phyloP scores from a whole-genome alignment of 2,797 vertebrate species.

The Helicolenus hilgendorfi region DNA sequence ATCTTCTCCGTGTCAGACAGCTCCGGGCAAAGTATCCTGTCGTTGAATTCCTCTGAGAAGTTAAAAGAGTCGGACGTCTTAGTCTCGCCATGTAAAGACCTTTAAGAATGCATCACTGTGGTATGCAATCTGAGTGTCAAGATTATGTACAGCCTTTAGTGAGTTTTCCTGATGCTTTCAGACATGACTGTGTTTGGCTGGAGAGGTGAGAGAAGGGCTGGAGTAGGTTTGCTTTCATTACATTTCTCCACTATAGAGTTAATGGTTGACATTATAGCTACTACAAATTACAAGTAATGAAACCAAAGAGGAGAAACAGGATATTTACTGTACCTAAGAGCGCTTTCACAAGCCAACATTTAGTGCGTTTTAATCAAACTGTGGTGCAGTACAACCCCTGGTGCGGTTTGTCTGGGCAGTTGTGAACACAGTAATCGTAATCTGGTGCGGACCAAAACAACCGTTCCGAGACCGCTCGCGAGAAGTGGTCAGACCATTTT shows the following conservation, averaged over 20 bases:
- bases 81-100: not conserved
- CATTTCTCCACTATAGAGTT: not conserved
- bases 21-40: constrained; percentile 96
- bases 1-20: constrained; percentile 94
- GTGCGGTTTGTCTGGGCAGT: too few relatives aligned
- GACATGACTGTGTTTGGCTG: not conserved
- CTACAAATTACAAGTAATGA: not conserved
- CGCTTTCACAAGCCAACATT: not conserved
- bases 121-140: not conserved
- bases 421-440: too few relatives aligned
- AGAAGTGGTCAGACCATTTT: too few relatives aligned
- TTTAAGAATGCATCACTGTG: not conserved
- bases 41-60: constrained; percentile 96
- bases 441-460: too few relatives aligned
- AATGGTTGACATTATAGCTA: not conserved
- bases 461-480: too few relatives aligned
- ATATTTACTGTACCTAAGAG: not conserved
- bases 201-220: not conserved
- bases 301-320: not conserved
- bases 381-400: too few relatives aligned
- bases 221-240: not conserved
- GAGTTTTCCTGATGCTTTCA: not conserved
- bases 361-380: too few relatives aligned
- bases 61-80: constrained; percentile 7
- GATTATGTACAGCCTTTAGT: not conserved